Evolutionary conservation across 2,797 vertebrate genomes (phyloP).

Genomic region (Dipus sagitta): DNA sequence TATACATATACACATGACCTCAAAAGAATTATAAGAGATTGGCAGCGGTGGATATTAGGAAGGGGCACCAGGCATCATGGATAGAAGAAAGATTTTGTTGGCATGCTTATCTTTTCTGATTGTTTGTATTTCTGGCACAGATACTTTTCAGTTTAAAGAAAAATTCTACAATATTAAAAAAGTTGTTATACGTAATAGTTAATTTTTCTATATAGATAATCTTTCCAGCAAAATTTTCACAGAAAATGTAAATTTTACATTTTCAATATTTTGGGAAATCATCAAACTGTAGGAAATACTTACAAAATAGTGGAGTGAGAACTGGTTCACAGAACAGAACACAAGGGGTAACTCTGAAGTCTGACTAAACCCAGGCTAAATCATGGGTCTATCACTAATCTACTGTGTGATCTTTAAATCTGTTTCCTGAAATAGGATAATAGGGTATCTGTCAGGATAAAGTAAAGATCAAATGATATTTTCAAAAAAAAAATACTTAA

Average conservation of each 20-base stretch:
- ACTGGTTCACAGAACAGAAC: not conserved
- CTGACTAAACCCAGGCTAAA: not conserved
- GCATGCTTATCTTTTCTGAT: not conserved
- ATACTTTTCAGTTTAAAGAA: not conserved
- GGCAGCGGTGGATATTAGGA: not conserved
- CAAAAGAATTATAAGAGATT: not conserved
- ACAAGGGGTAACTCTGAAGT: not conserved
- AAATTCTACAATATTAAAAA: conserved; percentile 33
- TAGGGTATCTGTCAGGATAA: not conserved
- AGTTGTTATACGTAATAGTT: not conserved
- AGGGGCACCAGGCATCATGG: not conserved
- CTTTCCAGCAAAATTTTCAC: conserved; percentile 14
- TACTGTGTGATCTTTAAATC: not conserved
- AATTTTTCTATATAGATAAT: not conserved
- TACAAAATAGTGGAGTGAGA: not conserved
- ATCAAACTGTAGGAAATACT: not conserved
- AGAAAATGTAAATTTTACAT: conserved; percentile 17
- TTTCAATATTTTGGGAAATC: not conserved
- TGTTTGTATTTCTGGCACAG: not conserved
- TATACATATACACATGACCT: not conserved
- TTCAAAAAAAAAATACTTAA: not conserved
- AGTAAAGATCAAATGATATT: not conserved
- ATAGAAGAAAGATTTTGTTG: not conserved
- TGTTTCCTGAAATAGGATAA: not conserved
- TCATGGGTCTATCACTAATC: not conserved